Conservation (phyloP, 2,888 invertebrate genomes). For the Dascillus cervinus region DNA sequence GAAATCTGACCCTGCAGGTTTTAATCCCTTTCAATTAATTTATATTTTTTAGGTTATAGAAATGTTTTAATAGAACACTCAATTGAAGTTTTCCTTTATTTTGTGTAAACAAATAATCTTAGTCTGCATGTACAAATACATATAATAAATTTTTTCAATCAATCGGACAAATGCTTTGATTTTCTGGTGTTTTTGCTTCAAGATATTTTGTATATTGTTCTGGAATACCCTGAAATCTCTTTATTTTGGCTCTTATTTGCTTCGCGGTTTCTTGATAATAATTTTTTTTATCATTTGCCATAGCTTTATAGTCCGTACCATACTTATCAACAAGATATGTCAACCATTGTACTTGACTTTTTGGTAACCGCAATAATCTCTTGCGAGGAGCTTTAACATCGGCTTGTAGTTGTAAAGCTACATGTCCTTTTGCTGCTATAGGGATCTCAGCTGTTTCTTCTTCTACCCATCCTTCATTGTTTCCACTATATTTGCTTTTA, state of each 20-base stretch:
- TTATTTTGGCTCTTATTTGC: conserved; percentile 76
- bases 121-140: too few relatives aligned
- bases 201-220: conserved; percentile 70
- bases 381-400: conserved; percentile 67
- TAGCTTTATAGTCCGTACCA: conserved; percentile 80
- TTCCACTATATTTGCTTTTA: conserved; percentile 36
- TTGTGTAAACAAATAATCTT: too few relatives aligned
- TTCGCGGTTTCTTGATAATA: conserved; percentile 88
- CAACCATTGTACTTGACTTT: conserved; percentile 67
- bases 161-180: too few relatives aligned
- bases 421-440: conserved; percentile 44
- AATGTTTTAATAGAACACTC: too few relatives aligned
- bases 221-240: conserved; percentile 74
- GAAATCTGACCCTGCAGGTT: too few relatives aligned
- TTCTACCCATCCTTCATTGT: conserved; percentile 19
- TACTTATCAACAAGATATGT: conserved; percentile 82
- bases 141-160: too few relatives aligned
- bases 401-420: conserved; percentile 59
- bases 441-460: conserved; percentile 18
- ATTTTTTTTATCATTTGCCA: conserved; percentile 81
- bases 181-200: too few relatives aligned
- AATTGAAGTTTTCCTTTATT: too few relatives aligned
- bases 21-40: too few relatives aligned
- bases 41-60: too few relatives aligned
- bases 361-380: conserved; percentile 64